Base-by-base conservation (phyloP, 2,113 vertebrate genomes). In the Cyrtonyx montezumae region DNA sequence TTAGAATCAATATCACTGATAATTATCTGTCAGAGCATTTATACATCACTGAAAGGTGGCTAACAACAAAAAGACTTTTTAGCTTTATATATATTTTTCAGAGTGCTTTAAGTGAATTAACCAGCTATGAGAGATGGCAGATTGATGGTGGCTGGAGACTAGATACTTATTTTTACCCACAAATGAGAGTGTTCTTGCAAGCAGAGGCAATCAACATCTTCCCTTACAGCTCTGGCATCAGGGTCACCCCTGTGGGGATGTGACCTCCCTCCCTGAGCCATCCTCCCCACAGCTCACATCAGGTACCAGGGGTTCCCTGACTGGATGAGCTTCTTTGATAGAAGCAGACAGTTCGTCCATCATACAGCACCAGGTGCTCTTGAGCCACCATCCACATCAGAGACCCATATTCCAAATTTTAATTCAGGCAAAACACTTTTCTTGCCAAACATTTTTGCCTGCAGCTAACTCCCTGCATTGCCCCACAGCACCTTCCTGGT, bases 1-100 rank as follows among this genome's bases (percentile, higher is more conserved):
- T 68, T 91, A 82, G 77, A 94, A 93, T 96, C 90, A 84, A 74
- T 93, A 94, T 70, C 84, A 74, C 61, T 1, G 23, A 73, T 90
- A 93, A 96, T 88, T 89, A 88, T 91, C 80, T 89, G 78, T 89
- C 86, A 91, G 79, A 69, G 66, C 5, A 0, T 87, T 95, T 67
- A 65, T 73, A 83, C 62, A 85, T 92, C 90, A 78, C 53, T 81
- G 42, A 22, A 91, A 88, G 36, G 36, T 84, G 78, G 87, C 51
- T 77, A 96, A 92, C 55, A 83, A 55, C 40, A 56, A 69, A 82
- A 94, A 87, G 34, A 19, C 13, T 71, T 87, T 95, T 83, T 66
- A 51, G 78, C 84, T 42, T 51, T 36, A 49, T 56, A 28, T 67
- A 1, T 81, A 6, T 84, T 90, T 79, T 88, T 63, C 62, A 81